Base-by-base conservation (phyloP, 23 tunicate species). In the Styela plicata region DNA sequence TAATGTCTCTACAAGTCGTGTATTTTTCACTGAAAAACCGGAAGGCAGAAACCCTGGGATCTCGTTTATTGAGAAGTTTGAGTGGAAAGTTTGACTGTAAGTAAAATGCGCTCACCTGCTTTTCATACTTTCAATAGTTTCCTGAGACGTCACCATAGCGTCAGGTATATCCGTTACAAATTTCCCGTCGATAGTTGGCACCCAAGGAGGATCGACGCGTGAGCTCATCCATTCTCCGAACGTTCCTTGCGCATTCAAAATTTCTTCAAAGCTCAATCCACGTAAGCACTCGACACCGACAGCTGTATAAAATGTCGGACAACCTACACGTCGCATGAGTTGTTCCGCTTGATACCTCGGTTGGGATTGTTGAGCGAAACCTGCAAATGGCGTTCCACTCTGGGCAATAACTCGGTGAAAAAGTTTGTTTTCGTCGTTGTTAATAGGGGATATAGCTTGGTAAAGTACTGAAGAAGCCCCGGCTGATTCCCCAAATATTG, bases 401-500 rank as follows among this genome's bases (percentile, higher is more conserved):
- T 71, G 36, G 5, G 37, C 5, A 26, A 71, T 71, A 2, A 71
- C 77, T 36, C 77, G 26, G 17, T 71, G 77, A 71, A 71, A 71
- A 21, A 71, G 77, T 71, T 71, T 71, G 3, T 32, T 30, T 30
- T 30, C 77, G 3, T 32, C 35, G 18, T 64, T 73, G 36, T 44
- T 52, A 25, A 82, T 74, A 33, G 82, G 36, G 18, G 69, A 22
- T 75, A 91, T 28, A 24, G 69, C 25, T 70, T 91, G 97, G 26
- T 82, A 36, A 32, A 86, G 87, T 2, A 71, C 80, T 2, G 97
- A 76, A 2, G 85, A 73, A 19, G 80, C 91, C n/a, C 97, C 97
- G 0, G 97, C 91, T 3, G 63, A 91, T 32, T 86, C 86, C 17
- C 97, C 97, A 36, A 91, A 91, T 68, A 91, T 24, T 30, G 97